Evolutionary conservation across 2,113 vertebrate genomes (phyloP), one percentile per base, ranked within the genome.

Genomic region (Corythornis vintsioides): DNA sequence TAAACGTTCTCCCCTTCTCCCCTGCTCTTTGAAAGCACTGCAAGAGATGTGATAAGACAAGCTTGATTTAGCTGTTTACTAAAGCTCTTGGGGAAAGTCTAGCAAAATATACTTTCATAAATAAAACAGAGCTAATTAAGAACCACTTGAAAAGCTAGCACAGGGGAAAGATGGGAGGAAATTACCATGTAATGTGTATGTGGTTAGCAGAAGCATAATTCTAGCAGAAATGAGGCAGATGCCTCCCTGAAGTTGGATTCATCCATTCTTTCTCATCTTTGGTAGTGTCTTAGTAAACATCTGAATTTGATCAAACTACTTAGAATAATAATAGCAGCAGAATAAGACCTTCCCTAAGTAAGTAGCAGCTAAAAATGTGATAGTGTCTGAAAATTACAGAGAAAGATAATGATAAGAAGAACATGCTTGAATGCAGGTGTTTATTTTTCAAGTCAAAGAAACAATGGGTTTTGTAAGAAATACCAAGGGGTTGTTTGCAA

Each of bases 61-160:
- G 64, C 61, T 70, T 94, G 56, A 76, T 66, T 57, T 29, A 83
- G 75, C 77, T 84, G 67, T 93, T 95, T 88, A 77, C 31, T 56
- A 52, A 87, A 81, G 72, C 92, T 94, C 77, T 75, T 60, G 91
- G 85, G 94, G 64, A 60, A 94, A 89, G 83, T 87, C 92, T 90
- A 77, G 76, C 86, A 89, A 93, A 95, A 93, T 40, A 79, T 45
- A 75, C 81, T 76, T 93, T 95, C 87, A 93, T 95, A 95, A 96
- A 96, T 95, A 94, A 94, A 86, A 12, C 65, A 89, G 45, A 77
- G 77, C 60, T 95, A 95, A 95, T 95, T 96, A 96, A 95, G 94
- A 94, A 86, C 47, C 64, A 61, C 86, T 95, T 92, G 45, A 88
- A 95, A 76, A 90, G 48, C 75, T 63, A 86, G 78, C 92, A 83